Evolutionary conservation across 2,113 vertebrate genomes (phyloP), one percentile per base, ranked within the genome.

Genomic region (Siniperca knerii): DNA sequence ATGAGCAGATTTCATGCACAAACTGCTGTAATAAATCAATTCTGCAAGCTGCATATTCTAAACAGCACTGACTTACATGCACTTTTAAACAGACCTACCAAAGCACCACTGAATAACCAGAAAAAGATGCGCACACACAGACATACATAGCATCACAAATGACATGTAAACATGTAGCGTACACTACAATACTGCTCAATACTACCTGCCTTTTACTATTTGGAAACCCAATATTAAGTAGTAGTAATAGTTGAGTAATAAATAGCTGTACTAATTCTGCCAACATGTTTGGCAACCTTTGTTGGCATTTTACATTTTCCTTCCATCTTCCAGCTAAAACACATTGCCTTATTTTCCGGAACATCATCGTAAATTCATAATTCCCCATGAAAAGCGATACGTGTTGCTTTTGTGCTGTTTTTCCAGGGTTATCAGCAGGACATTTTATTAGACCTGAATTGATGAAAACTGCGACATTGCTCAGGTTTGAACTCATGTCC

Each of bases 1-100:
- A 91, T 79, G 86, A 88, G 84, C 44, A 54, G 83, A 78, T 93
- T 87, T 82, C 75, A 68, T 62, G 75, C 81, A 68, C 70, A 83
- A 83, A 72, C 57, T 73, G 58, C 48, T 67, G 74, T 52, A 66
- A 79, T 72, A 78, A 80, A 82, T 89, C 77, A 87, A 21, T 71
- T 88, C 58, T 76, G 66, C 70, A 65, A 69, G 23, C 60, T 77
- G 76, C 73, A 52, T 46, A 42, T 61, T 86, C 64, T 7, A 23
- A 64, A 78, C 55, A 46, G 46, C 54, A 33, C 10, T 10, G 18
- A 25, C 12, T 35, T 67, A 42, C 57, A 75, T 37, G 23, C 25
- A 46, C 55, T 40, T 52, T 69, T n/a, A 37, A 54, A 75, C 37
- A 52, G 12, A 25, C 21, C 23, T 16, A 55, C 3, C 6, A 2